Percentiles rank a stretch among this genome's conserved stretches.
Evolutionary conservation across 1,140 invertebrate species (phyloP).

Genomic region (Drosophila rufa): DNA sequence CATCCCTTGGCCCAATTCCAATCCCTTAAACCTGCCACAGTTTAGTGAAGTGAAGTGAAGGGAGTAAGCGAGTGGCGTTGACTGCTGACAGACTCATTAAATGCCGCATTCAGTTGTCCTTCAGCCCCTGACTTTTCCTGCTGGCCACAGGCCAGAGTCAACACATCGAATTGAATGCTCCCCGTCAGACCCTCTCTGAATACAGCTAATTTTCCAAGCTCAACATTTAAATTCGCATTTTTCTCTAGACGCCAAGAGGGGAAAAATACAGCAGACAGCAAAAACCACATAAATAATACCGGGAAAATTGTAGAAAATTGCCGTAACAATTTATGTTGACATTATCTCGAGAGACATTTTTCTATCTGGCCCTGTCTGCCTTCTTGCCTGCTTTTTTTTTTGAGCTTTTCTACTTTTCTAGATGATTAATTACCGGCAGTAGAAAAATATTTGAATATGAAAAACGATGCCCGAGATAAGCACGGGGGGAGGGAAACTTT

Average conservation of each 20-base stretch:
- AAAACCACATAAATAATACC: conserved; percentile 71
- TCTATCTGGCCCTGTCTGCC: conserved; percentile 13
- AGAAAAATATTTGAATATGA: conserved; percentile 75
- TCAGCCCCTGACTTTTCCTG: not conserved
- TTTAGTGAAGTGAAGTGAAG: conserved; percentile 50
- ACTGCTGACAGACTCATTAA: conserved; percentile 79
- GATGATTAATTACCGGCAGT: conserved; percentile 74
- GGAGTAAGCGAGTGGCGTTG: conserved; percentile 36
- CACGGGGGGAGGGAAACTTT: conserved; percentile 50
- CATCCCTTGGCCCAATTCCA: conserved; percentile 4
- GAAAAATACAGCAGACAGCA: not conserved
- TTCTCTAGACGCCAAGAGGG: conserved; percentile 4
- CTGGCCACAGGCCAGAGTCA: conserved; percentile 71
- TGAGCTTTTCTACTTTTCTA: conserved; percentile 20
- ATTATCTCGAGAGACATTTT: conserved; percentile 81
- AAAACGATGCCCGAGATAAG: conserved; percentile 65
- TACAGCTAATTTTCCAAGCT: conserved; percentile 60
- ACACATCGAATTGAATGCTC: conserved; percentile 58
- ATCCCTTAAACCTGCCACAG: conserved; percentile 19
- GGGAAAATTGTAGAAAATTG: conserved; percentile 76
- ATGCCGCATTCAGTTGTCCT: conserved; percentile 66
- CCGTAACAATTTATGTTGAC: conserved; percentile 83
- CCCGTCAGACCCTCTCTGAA: not conserved
- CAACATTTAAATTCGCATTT: conserved; percentile 39
- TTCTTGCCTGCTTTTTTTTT: conserved; percentile 4